Conservation (phyloP, 2,888 invertebrate species). For the Drosophila pegasa region DNA sequence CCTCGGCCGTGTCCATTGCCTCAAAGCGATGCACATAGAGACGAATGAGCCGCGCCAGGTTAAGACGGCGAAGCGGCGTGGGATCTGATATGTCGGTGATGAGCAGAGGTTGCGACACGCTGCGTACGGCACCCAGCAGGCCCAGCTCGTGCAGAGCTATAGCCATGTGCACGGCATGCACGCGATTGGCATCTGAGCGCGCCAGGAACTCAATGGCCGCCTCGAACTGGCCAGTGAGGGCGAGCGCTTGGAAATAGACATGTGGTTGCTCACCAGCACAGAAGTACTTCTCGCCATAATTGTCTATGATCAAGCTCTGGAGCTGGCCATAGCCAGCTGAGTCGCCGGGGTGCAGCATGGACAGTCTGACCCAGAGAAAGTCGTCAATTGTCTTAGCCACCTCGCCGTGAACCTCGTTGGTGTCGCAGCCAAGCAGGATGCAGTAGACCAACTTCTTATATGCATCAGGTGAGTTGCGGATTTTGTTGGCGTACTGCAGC, state of each 20-base stretch:
- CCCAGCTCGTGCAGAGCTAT: constrained; percentile 94
- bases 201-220: constrained; percentile 97
- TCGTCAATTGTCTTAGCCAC: constrained; percentile 97
- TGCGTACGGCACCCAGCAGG: constrained; percentile 91
- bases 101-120: constrained; percentile 90
- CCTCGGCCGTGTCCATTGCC: constrained; percentile 94
- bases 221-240: constrained; percentile 97
- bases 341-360: constrained; percentile 89
- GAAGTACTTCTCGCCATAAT: constrained; percentile 96
- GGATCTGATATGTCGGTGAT: constrained; percentile 93
- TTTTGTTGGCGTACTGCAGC: constrained; percentile 93
- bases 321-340: constrained; percentile 91
- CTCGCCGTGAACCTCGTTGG: constrained; percentile 94
- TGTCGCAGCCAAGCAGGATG: constrained; percentile 94
- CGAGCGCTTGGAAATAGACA: constrained; percentile 92
- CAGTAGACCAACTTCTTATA: constrained; percentile 96
- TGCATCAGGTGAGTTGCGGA: constrained; percentile 94
- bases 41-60: constrained; percentile 93
- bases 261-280: constrained; percentile 96
- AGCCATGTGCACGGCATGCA: constrained; percentile 97
- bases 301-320: constrained; percentile 93
- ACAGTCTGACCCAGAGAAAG: constrained; percentile 97
- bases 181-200: constrained; percentile 89
- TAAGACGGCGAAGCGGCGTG: constrained; percentile 92
- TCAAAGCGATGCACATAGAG: constrained; percentile 96